A percentile compares a stretch with the other conserved stretches of the same genome.
These are phyloP conservation scores for Brachionichthys hirsutus DNA, from an alignment of 2,113 vertebrate genomes.

Conservation along the genomic window DNA sequence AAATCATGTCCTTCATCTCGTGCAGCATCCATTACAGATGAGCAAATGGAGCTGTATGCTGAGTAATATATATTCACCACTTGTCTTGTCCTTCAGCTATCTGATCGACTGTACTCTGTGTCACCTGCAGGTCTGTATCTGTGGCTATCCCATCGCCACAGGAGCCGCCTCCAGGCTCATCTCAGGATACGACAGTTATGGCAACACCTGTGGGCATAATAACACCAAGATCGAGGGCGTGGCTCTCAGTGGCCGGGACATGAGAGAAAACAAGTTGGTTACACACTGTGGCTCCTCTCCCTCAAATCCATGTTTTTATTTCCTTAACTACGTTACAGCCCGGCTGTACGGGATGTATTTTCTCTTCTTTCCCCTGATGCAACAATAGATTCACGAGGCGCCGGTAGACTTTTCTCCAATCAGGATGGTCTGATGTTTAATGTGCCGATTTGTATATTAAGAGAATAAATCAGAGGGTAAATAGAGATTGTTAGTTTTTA, in stretches of 20 bases:
- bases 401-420: no score
- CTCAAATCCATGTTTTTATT: background rate
- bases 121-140: slow-evolving; percentile 85
- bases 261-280: slow-evolving; percentile 86
- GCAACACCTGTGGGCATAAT: slow-evolving; percentile 93
- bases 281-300: no score
- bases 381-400: background rate
- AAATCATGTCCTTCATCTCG: background rate
- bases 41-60: background rate
- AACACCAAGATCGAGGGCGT: slow-evolving; percentile 86
- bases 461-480: background rate
- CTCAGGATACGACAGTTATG: slow-evolving; percentile 95
- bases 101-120: background rate
- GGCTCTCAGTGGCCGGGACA: slow-evolving; percentile 87
- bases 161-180: slow-evolving; percentile 90
- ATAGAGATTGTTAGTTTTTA: slow-evolving; percentile 11
- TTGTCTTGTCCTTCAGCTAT: background rate
- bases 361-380: background rate
- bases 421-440: background rate
- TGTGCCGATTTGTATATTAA: background rate
- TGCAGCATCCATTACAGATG: background rate
- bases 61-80: rapidly evolving
- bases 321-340: background rate
- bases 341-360: background rate
- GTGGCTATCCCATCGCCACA: slow-evolving; percentile 90